phyloP scores from a whole-genome alignment of 2,113 vertebrate genomes.

The Otis tarda region DNA sequence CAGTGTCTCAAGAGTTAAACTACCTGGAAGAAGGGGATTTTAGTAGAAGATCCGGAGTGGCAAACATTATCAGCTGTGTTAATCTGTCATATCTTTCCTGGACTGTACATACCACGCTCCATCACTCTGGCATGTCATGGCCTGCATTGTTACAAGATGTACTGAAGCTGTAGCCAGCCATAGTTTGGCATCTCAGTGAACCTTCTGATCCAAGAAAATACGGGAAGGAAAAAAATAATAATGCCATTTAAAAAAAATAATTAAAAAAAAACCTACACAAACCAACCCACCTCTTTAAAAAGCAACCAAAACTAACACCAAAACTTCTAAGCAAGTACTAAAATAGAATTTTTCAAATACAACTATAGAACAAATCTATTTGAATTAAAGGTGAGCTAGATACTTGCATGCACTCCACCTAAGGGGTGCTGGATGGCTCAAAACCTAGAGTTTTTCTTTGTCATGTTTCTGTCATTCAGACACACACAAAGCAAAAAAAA shows the following conservation, averaged over 20 bases:
- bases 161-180: slow-evolving; percentile 41
- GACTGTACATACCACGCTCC: slow-evolving; percentile 34
- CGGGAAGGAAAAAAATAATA: slow-evolving; percentile 34
- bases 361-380: neutral
- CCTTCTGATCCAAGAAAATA: slow-evolving; percentile 54
- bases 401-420: neutral
- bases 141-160: slow-evolving; percentile 62
- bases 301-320: neutral
- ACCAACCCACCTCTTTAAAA: neutral
- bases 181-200: slow-evolving; percentile 50
- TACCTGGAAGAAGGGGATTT: slow-evolving; percentile 37
- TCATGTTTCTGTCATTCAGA: neutral
- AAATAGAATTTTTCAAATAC: neutral
- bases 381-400: neutral
- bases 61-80: slow-evolving; percentile 30
- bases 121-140: slow-evolving; percentile 48
- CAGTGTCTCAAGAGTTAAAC: slow-evolving; percentile 53
- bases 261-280: neutral
- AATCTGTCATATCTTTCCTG: slow-evolving; percentile 57
- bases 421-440: neutral
- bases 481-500: neutral
- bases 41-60: neutral
- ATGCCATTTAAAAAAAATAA: neutral
- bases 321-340: neutral
- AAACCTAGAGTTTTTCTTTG: neutral